Conservation (phyloP, 2,888 invertebrate genomes). For the Tachystola acroxantha region DNA sequence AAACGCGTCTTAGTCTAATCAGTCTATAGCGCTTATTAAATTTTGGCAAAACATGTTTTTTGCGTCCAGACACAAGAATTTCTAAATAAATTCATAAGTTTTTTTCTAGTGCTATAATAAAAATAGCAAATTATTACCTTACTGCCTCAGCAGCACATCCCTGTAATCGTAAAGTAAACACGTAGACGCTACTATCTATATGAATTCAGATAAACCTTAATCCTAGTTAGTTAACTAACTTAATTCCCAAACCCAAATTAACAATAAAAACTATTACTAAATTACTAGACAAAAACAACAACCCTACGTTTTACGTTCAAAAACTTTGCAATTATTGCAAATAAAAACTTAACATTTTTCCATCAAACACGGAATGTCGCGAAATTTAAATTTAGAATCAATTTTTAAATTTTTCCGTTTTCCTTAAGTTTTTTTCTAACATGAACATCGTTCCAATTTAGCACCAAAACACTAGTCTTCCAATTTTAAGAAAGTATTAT, state of each 20-base stretch:
- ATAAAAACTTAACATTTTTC: conserved; percentile 72
- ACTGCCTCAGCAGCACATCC: conserved; percentile 73
- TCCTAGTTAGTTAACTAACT: conserved; percentile 69
- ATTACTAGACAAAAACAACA: conserved; percentile 73
- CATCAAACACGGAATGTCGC: conserved; percentile 66
- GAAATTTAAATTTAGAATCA: conserved; percentile 34
- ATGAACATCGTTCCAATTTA: conserved; percentile 68
- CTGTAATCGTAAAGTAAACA: conserved; percentile 72
- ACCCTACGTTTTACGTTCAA: conserved; percentile 58
- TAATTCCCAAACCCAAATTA: conserved; percentile 77
- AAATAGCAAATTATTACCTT: conserved; percentile 46
- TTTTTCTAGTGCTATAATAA: conserved; percentile 36
- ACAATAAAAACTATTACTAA: conserved; percentile 71
- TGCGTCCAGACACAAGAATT: conserved; percentile 40
- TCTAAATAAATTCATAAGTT: conserved; percentile 55
- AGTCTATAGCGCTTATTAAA: conserved; percentile 77
- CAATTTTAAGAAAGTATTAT: conserved; percentile 63
- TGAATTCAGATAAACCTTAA: conserved; percentile 75
- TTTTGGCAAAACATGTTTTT: conserved; percentile 60
- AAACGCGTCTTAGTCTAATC: conserved; percentile 76
- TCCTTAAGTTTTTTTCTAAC: conserved; percentile 40
- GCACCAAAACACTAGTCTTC: conserved; percentile 77
- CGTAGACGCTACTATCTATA: conserved; percentile 65
- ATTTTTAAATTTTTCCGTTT: conserved; percentile 44
- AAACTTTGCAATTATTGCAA: conserved; percentile 67